Conservation (phyloP, 2,797 vertebrate genomes). For the Gadopsis marmoratus region DNA sequence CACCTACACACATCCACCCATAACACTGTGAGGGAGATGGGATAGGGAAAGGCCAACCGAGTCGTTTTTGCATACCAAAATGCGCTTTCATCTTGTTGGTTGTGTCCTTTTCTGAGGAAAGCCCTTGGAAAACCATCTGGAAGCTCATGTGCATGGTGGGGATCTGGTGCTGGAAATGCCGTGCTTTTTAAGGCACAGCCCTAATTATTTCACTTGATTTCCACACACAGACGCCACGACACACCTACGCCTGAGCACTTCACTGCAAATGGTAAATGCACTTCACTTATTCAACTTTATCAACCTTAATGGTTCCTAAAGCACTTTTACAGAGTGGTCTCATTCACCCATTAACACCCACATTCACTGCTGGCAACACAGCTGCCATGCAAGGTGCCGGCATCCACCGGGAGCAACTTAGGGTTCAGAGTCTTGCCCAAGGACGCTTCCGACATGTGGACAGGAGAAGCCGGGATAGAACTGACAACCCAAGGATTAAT, state of each 20-base stretch:
- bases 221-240: constrained; percentile 11
- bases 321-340: no score
- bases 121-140: constrained; percentile 35
- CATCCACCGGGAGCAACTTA: no score
- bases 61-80: constrained; percentile 33
- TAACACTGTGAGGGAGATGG: background rate
- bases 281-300: no score
- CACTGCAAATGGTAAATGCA: constrained; percentile 24
- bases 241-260: constrained; percentile 25
- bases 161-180: constrained; percentile 55
- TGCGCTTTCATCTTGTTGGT: constrained; percentile 44
- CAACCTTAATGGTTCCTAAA: no score
- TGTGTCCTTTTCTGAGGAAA: constrained; percentile 26
- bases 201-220: constrained; percentile 57
- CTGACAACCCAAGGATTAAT: no score
- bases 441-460: no score
- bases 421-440: no score
- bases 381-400: no score
- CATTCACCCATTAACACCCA: no score
- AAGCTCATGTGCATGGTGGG: constrained; percentile 22
- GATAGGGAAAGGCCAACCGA: constrained; percentile 28
- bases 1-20: background rate
- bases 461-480: no score
- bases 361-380: no score
- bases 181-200: constrained; percentile 48